Base-by-base conservation (phyloP, 2,797 vertebrate species). In the Falco cherrug region DNA sequence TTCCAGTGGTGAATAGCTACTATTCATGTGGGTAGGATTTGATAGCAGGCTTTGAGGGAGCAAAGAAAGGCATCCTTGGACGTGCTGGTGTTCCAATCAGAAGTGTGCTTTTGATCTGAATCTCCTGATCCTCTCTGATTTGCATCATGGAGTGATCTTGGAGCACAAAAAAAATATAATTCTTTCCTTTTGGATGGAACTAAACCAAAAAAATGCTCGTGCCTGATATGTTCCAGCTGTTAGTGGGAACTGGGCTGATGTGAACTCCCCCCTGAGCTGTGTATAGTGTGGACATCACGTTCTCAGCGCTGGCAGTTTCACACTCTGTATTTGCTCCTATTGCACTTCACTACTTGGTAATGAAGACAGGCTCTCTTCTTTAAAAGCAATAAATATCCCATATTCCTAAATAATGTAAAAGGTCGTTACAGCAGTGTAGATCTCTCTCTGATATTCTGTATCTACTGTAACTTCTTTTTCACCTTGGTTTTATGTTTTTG, bases 201-300 rank as follows among this genome's bases (percentile, higher is more conserved):
- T 54, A 51, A 82, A 61, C 6, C 1, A 3, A 22, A n/a, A 29
- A 21, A 28, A 13, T 9, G 5, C 9, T 63, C 2, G 0, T 59
- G 74, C 50, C 33, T 90, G 61, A 29, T 76, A 8, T 18, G 24
- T 59, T 84, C 59, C 37, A 48, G 50, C 37, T 84, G 33, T 41
- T 87, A 35, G 29, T 16, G 20, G 53, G 31, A 79, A 17, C 37
- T 64, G 41, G 4, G 73, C n/a, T 78, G 65, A 82, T 59, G 47
- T 45, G 45, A 84, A 11, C 3, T 3, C 9, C 9, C 11, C 14
- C 48, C 43, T 43, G 51, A 78, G 48, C n/a, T 48, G 28, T 22
- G 20, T 20, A 21, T 20, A 31, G 41, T 43, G 57, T 83, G 70
- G 60, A 6, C 47, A 26, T 48, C 25, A 11, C 3, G 0, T 85